A percentile compares a stretch with the other conserved stretches of the same genome.
Evolutionary conservation across 2,888 invertebrate genomes (phyloP).

Genomic region (Axea sp.): DNA sequence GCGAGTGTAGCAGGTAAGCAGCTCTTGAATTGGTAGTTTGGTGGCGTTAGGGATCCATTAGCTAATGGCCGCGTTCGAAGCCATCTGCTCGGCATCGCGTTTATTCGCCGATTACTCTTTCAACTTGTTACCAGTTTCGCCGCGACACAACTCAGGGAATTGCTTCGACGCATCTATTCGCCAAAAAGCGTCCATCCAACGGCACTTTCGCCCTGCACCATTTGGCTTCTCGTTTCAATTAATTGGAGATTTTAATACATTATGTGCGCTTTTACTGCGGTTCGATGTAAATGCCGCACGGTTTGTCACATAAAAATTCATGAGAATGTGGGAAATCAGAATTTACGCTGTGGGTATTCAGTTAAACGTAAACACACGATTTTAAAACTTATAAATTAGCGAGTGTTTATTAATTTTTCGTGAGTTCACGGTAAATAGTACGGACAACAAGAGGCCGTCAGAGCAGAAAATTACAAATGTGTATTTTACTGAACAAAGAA

Average conservation of each 20-base stretch:
- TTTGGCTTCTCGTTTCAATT: conserved; percentile 17
- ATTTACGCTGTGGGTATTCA: no score
- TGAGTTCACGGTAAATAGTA: no score
- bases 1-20: conserved; percentile 36
- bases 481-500: no score
- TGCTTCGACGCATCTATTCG: conserved; percentile 24
- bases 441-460: no score
- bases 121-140: conserved; percentile 54
- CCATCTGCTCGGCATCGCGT: conserved; percentile 76
- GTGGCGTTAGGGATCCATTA: conserved; percentile 76
- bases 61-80: conserved; percentile 75
- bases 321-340: conserved; percentile 32
- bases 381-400: no score
- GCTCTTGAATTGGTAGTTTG: conserved; percentile 32
- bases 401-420: no score
- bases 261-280: conserved; percentile 13
- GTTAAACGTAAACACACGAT: no score
- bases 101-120: conserved; percentile 69
- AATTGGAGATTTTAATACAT: conserved; percentile 42
- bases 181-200: conserved; percentile 5
- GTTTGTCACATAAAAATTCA: conserved; percentile 46
- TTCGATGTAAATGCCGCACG: background rate
- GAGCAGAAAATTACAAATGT: no score
- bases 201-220: conserved; percentile 3
- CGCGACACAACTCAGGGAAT: conserved; percentile 44